Base-by-base conservation (phyloP, 2,113 vertebrate species). In the Dascyllus trimaculatus region DNA sequence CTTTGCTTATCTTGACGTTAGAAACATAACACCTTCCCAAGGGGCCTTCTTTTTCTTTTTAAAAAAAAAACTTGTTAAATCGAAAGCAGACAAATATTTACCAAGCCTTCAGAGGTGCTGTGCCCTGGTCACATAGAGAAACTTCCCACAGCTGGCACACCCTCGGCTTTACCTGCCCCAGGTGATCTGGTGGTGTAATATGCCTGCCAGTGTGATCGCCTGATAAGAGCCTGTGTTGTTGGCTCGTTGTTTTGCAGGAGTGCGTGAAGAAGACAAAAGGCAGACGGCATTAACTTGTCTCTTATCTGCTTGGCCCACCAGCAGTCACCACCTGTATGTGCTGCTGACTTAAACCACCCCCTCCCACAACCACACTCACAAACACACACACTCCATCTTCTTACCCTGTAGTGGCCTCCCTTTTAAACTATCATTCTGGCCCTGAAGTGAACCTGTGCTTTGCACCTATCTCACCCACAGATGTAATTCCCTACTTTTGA, bases 211-310 rank as follows among this genome's bases (percentile, higher is more conserved):
- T 57, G 76, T 68, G 86, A 86, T 87, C 7, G 56, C 11, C 58
- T 79, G 88, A 94, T 94, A 91, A 93, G 75, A 53, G 70, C 24
- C 69, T 53, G 71, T 87, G 89, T 89, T 88, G 81, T 87, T 66
- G 78, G 72, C 80, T 91, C 48, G 71, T 87, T 88, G 85, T 89
- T 86, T 85, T 88, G 76, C 88, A 84, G 84, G 82, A 57, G 74
- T 87, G 89, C 81, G 82, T 93, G 92, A 91, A 88, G 75, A 92
- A 89, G 90, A 92, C 90, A 94, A 93, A 93, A 92, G 90, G 82
- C 88, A 92, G 91, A 93, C 88, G 0, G 86, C 87, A 77, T 92
- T 91, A 89, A 84, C 88, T 90, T 64, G 78, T 81, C 81, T 87
- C 90, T 93, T 93, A 93, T 93, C 94, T 90, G 67, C 52, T 11